Evolutionary conservation across 2,797 vertebrate genomes (phyloP).

Genomic region (Myotis planiceps): DNA sequence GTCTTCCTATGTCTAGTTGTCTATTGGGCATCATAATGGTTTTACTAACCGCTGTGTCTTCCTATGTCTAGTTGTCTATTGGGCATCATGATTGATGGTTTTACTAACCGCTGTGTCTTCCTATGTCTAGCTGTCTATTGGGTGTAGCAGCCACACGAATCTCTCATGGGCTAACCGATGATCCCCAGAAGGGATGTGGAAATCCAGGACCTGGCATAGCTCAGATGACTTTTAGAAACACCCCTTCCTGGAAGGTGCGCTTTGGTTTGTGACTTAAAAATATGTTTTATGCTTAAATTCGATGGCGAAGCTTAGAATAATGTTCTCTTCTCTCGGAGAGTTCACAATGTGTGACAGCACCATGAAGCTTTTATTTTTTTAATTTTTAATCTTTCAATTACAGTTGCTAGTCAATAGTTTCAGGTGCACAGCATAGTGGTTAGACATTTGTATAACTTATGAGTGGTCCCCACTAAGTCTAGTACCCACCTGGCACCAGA

Average conservation of each 20-base stretch:
- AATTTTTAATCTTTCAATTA: background rate
- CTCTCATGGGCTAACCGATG: background rate
- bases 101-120: too few relatives aligned
- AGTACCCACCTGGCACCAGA: background rate
- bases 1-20: too few relatives aligned
- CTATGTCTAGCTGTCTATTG: background rate
- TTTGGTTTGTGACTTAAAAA: background rate
- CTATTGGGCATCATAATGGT: too few relatives aligned
- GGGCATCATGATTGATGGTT: too few relatives aligned
- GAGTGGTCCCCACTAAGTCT: background rate
- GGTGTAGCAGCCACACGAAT: background rate
- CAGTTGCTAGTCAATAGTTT: background rate
- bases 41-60: rapidly evolving
- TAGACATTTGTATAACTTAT: background rate
- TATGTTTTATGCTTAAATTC: background rate
- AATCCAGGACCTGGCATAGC: too few relatives aligned
- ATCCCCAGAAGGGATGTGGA: background rate
- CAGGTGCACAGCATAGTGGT: background rate
- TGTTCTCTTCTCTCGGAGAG: background rate
- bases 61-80: too few relatives aligned
- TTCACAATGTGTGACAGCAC: background rate
- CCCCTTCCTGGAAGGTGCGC: background rate
- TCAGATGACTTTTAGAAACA: background rate
- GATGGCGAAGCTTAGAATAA: background rate
- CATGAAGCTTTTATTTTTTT: background rate